Percentiles rank a stretch among this genome's conserved stretches.
Evolutionary conservation across 2,888 invertebrate species (phyloP).

Genomic region (Fissipunctia ypsillon): DNA sequence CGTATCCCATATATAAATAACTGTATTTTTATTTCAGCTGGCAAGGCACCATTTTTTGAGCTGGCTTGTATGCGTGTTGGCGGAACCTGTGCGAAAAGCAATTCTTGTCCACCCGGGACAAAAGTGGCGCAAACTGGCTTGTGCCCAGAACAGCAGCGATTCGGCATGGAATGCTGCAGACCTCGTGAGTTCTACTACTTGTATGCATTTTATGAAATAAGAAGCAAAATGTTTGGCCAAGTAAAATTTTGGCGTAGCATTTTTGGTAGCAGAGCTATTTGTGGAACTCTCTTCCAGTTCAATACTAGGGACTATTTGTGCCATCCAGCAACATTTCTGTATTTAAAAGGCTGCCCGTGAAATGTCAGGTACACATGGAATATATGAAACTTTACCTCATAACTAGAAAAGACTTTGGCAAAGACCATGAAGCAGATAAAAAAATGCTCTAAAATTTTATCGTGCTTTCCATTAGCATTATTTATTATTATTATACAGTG

Average conservation of each 20-base stretch:
- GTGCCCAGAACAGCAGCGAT: conserved; percentile 57
- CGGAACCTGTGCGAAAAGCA: conserved; percentile 43
- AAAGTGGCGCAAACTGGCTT: conserved; percentile 41
- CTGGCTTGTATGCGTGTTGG: conserved; percentile 53
- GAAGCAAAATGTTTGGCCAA: not conserved
- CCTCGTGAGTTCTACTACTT: conserved; percentile 38
- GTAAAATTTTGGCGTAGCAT: conserved; percentile 11
- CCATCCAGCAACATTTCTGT: not conserved
- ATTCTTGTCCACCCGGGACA: conserved; percentile 33
- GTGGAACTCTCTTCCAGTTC: not conserved
- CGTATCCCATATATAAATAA: too few species aligned
- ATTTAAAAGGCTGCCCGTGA: not conserved
- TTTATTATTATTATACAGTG: conserved; percentile 6
- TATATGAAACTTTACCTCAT: not conserved
- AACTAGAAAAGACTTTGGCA: not conserved
- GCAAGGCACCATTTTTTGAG: conserved; percentile 43
- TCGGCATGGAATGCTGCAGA: conserved; percentile 61
- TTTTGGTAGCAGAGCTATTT: not conserved
- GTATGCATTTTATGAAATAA: conserved; percentile 13
- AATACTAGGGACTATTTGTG: not conserved
- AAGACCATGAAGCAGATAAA: not conserved
- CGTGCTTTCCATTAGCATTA: not conserved
- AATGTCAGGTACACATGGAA: not conserved
- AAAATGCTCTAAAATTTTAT: not conserved
- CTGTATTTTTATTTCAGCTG: conserved; percentile 20